Evolutionary conservation across 2,797 vertebrate genomes (phyloP).

Genomic region (Mormyrus proboscirostris): DNA sequence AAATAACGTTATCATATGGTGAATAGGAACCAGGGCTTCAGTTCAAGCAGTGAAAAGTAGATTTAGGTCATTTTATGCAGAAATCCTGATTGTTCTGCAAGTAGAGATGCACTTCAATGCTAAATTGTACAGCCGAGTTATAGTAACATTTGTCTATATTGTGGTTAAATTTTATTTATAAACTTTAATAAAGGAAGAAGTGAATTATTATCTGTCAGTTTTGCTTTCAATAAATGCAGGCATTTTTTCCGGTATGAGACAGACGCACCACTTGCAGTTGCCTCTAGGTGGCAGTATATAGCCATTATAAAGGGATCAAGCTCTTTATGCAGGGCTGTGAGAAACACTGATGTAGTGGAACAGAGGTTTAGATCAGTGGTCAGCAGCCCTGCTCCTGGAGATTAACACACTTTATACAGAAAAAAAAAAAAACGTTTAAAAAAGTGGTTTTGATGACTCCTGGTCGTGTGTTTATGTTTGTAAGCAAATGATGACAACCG

Average conservation of each 20-base stretch:
- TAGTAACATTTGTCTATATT: background rate
- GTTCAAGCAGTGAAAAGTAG: background rate
- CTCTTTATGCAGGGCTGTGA: no score
- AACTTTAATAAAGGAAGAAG: background rate
- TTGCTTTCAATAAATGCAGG: background rate
- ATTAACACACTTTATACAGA: background rate
- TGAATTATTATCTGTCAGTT: background rate
- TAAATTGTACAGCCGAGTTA: background rate
- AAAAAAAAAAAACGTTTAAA: no score
- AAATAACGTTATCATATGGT: background rate
- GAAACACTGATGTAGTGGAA: slow-evolving; percentile 3
- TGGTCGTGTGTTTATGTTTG: background rate
- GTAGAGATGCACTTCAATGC: background rate
- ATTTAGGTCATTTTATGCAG: background rate
- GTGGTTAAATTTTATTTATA: background rate
- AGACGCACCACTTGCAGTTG: background rate
- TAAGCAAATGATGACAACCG: slow-evolving; percentile 8
- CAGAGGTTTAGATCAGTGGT: slow-evolving; percentile 4
- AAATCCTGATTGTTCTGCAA: background rate
- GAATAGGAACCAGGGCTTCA: background rate
- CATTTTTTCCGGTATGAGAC: background rate
- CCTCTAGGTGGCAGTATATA: slow-evolving; percentile 25
- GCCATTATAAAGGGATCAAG: background rate
- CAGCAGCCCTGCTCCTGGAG: background rate
- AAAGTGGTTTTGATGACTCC: background rate